A percentile compares a stretch with the other conserved stretches of the same genome.
phyloP scores from a whole-genome alignment of 1,140 invertebrate genomes.

The Pristionchus pacificus region DNA sequence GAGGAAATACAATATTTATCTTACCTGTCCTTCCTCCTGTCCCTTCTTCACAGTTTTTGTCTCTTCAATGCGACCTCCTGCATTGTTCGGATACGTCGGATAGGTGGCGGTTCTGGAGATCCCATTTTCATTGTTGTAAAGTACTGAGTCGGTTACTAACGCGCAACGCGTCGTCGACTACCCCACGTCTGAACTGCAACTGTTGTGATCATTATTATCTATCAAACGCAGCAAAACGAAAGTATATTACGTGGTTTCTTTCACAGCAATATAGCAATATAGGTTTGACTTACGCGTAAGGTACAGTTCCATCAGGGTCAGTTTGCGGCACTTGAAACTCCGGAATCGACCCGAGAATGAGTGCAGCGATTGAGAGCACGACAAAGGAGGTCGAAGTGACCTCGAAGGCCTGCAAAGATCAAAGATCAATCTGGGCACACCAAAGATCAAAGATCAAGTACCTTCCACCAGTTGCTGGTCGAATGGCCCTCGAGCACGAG shows the following conservation, averaged over 20 bases:
- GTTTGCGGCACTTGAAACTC: conserved; percentile 55
- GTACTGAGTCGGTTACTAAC: no score
- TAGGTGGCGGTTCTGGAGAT: conserved; percentile 13
- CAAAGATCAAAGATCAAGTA: conserved; percentile 12
- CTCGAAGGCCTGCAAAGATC: conserved; percentile 42
- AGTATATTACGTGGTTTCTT: conserved; percentile 1
- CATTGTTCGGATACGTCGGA: conserved; percentile 53
- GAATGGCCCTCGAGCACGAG: conserved; percentile 54
- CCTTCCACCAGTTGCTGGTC: conserved; percentile 55
- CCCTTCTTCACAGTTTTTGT: conserved; percentile 48
- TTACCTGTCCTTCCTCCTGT: no score
- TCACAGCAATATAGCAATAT: not conserved
- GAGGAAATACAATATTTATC: no score
- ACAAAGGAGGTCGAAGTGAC: conserved; percentile 56
- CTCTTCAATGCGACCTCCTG: conserved; percentile 38
- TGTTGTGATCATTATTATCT: no score
- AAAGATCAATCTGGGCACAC: no score
- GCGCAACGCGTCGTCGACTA: no score
- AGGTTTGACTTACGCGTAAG: conserved; percentile 32
- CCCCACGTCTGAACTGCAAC: no score
- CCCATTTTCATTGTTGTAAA: not conserved
- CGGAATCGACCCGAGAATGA: conserved; percentile 53
- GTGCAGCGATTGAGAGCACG: conserved; percentile 52
- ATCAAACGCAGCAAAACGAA: no score
- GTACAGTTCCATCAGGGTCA: conserved; percentile 26